phyloP scores from a whole-genome alignment of 2,113 vertebrate species.

The Trogon melanurus region DNA sequence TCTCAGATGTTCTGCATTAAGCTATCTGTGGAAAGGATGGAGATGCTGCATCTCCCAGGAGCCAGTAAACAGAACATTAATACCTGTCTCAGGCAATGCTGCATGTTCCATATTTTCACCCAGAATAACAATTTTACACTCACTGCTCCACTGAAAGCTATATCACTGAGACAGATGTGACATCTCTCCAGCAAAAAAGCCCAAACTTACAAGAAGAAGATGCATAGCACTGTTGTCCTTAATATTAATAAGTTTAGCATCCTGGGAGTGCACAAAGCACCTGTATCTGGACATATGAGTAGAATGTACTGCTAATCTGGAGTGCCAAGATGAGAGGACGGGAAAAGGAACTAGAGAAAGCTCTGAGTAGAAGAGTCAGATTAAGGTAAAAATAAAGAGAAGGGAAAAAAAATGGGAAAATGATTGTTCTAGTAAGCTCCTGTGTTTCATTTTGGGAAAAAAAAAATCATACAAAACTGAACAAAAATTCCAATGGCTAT shows the following conservation, averaged over 20 bases:
- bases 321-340: background rate
- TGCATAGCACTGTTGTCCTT: background rate
- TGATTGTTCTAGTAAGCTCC: background rate
- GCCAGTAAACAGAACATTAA: constrained; percentile 7
- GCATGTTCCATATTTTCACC: constrained; percentile 26
- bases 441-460: background rate
- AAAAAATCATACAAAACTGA: background rate
- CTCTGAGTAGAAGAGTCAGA: background rate
- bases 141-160: background rate
- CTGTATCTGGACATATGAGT: background rate
- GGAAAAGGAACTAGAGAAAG: background rate
- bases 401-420: fast-evolving
- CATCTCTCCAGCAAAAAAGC: background rate
- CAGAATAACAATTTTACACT: constrained; percentile 23
- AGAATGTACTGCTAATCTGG: background rate
- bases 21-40: background rate
- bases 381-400: background rate
- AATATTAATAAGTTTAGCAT: background rate
- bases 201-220: background rate
- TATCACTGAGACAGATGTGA: background rate
- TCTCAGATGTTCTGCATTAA: background rate
- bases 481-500: background rate
- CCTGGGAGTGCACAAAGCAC: background rate
- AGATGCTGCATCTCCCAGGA: background rate
- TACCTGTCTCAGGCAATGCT: background rate